These are phyloP conservation scores for Peromyscus aztecus DNA, from an alignment of 2,797 vertebrate species.

Conservation along the genomic window DNA sequence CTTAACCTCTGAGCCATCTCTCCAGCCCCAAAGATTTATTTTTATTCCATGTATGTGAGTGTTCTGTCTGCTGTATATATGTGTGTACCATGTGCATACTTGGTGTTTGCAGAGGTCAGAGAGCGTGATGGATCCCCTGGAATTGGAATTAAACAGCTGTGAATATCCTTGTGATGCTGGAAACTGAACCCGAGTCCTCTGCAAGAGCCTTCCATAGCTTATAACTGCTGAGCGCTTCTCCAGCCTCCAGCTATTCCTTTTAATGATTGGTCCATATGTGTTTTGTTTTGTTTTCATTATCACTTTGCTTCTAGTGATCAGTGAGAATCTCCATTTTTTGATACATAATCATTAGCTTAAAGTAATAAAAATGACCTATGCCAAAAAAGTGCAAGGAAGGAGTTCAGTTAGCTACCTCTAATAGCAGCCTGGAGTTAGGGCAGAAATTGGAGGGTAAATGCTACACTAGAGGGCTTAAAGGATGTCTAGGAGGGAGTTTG, in stretches of 20 bases:
- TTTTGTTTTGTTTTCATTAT: slow-evolving; percentile 27
- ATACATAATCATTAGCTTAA: not conserved
- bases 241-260: not conserved
- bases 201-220: not conserved
- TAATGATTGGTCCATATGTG: not conserved
- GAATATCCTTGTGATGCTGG: too few relatives aligned
- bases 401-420: not conserved
- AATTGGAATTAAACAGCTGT: not conserved
- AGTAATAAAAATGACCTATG: slow-evolving; percentile 16
- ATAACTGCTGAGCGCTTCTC: not conserved
- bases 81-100: not conserved
- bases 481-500: not conserved
- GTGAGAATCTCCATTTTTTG: not conserved
- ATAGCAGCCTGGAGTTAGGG: not conserved
- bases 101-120: not conserved
- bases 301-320: not conserved
- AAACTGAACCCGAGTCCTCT: not conserved
- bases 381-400: not conserved
- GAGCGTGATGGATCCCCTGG: not conserved
- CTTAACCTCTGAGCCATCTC: too few relatives aligned
- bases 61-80: not conserved
- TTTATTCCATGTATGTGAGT: not conserved
- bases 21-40: not conserved
- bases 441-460: not conserved
- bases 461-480: not conserved